phyloP scores from a whole-genome alignment of 2,113 vertebrate species.

The Tachycineta bicolor region DNA sequence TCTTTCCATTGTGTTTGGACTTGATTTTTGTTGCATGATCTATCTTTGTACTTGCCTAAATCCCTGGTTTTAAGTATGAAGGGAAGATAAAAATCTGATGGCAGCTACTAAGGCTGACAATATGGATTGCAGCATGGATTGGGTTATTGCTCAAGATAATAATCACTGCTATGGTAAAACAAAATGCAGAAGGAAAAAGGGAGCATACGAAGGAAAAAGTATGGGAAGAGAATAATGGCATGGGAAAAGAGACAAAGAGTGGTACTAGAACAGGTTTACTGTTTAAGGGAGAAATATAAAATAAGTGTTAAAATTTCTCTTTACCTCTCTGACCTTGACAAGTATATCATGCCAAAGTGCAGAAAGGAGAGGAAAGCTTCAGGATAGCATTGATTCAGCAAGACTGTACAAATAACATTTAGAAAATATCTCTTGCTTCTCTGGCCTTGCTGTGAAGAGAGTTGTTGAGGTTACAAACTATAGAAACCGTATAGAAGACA shows the following conservation, averaged over 20 bases:
- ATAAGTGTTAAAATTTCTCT: not conserved
- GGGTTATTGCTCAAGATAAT: not conserved
- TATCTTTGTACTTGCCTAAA: not conserved
- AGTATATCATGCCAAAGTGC: not conserved
- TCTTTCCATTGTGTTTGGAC: not conserved
- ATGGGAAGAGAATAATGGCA: not conserved
- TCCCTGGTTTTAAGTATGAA: not conserved
- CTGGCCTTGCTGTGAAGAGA: not conserved
- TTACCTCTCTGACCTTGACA: not conserved
- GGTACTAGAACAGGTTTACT: not conserved
- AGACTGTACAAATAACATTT: not conserved
- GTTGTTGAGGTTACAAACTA: not conserved
- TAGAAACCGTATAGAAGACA: not conserved
- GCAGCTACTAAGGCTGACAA: not conserved
- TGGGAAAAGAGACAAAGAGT: not conserved
- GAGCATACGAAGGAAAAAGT: not conserved
- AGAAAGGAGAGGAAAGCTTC: not conserved
- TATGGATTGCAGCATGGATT: not conserved
- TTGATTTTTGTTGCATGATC: not conserved
- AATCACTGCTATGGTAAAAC: not conserved
- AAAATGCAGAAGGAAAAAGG: not conserved
- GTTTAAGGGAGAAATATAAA: not conserved
- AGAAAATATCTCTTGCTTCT: not conserved
- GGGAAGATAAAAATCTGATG: not conserved
- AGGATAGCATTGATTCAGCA: not conserved